Evolutionary conservation across 2,113 vertebrate genomes (phyloP), one percentile per base, ranked within the genome.

Genomic region (Podarcis cretensis): DNA sequence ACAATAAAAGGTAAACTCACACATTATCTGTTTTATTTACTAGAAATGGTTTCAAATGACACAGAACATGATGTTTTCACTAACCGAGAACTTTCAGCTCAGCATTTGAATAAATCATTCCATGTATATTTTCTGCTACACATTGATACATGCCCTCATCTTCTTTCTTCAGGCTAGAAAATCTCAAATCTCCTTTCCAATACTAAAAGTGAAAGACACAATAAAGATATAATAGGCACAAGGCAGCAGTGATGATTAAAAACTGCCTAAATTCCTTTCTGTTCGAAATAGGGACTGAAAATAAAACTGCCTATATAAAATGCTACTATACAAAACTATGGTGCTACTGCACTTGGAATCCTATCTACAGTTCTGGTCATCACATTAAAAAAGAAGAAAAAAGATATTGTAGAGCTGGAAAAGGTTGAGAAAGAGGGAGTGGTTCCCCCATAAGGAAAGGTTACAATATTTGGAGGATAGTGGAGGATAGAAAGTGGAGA

Each of bases 71-170:
- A 91, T 89, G 89, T 86, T 87, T 14, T 84, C 90, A 97, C 98
- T 98, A 95, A 99, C 99, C 98, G 48, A 98, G 97, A 91, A 99
- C 98, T 89, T 98, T 98, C 93, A 99, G 93, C 91, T 99, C 99
- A 16, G 98, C 99, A 59, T 98, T 98, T 92, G 99, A 98, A 77
- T 98, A 98, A 93, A 99, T 98, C 87, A 97, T 92, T 82, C 98
- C 98, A 0, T 99, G 97, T 0, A 16, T 90, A 89, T 99, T 99
- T 95, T 99, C 98, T n/a, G 98, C 98, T 65, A 98, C 97, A 94
- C 99, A 99, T 87, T 99, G 99, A 94, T 99, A 99, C 98, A 99
- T 99, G 89, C 98, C 99, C 0, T 98, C 98, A 89, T 99, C 97
- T 0, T 98, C 96, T 84, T 98, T 97, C 12, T 95, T 98, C 96